These are phyloP conservation scores for Lathronympha strigana DNA, from an alignment of 2,888 invertebrate genomes.

Conservation along the genomic window DNA sequence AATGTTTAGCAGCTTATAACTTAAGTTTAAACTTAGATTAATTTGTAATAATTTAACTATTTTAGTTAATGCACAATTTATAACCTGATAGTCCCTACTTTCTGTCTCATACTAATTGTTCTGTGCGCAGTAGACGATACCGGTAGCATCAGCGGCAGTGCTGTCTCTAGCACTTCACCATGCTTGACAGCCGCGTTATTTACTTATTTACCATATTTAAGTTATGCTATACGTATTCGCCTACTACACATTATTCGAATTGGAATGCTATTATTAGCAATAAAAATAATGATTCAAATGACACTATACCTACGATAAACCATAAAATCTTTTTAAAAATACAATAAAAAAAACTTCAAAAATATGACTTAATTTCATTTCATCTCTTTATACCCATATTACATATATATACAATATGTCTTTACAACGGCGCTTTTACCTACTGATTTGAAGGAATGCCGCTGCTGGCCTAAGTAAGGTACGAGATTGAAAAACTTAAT, in stretches of 20 bases:
- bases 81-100: constrained; percentile 66
- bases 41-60: constrained; percentile 68
- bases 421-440: too few relatives aligned
- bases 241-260: constrained; percentile 81
- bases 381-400: too few relatives aligned
- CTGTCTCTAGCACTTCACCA: constrained; percentile 2
- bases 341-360: constrained; percentile 66
- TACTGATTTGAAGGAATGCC: too few relatives aligned
- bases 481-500: too few relatives aligned
- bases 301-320: constrained; percentile 81
- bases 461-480: too few relatives aligned
- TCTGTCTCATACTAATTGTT: constrained; percentile 61
- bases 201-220: constrained; percentile 59
- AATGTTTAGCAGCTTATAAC: constrained; percentile 76
- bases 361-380: constrained; percentile 61
- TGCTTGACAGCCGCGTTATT: constrained; percentile 41
- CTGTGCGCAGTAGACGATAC: constrained; percentile 48
- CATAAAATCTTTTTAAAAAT: constrained; percentile 81
- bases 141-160: constrained; percentile 24
- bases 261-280: constrained; percentile 73
- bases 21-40: constrained; percentile 71
- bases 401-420: too few relatives aligned
- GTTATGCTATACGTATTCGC: constrained; percentile 74
- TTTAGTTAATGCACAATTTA: constrained; percentile 77
- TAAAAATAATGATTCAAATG: constrained; percentile 74